Conservation (phyloP, 2,113 vertebrate species). For the Oreocharis arfaki region DNA sequence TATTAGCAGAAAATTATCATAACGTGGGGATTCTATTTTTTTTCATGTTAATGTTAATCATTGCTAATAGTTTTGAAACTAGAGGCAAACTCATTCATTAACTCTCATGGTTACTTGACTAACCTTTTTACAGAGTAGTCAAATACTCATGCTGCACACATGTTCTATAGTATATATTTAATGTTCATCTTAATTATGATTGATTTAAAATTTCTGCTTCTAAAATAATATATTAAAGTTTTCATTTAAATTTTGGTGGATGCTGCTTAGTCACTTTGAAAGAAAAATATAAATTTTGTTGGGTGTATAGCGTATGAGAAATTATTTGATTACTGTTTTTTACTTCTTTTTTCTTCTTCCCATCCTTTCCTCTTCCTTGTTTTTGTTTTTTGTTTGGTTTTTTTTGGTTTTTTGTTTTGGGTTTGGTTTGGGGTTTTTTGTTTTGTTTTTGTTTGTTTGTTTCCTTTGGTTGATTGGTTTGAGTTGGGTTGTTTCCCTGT, state of each 20-base stretch:
- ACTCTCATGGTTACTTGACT: background rate
- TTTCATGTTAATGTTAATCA: background rate
- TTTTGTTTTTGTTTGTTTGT: background rate
- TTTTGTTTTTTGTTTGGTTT: background rate
- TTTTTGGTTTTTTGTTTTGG: no score
- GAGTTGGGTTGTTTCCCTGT: background rate
- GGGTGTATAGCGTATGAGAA: background rate
- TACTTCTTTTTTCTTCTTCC: background rate
- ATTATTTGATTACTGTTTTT: background rate
- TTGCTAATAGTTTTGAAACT: background rate
- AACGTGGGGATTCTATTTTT: background rate
- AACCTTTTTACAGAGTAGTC: background rate
- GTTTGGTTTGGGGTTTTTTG: no score
- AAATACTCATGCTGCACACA: background rate
- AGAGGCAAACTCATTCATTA: background rate
- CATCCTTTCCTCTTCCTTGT: background rate
- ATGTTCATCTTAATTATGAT: background rate
- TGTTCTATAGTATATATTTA: background rate
- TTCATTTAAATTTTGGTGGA: background rate
- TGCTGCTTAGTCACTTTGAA: background rate
- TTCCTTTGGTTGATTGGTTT: background rate
- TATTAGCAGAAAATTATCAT: background rate
- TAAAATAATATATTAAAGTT: background rate
- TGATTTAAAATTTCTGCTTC: background rate
- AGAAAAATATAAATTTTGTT: background rate